Evolutionary conservation across 2,113 vertebrate species (phyloP), one percentile per base, ranked within the genome.

Genomic region (Alethe castanea): DNA sequence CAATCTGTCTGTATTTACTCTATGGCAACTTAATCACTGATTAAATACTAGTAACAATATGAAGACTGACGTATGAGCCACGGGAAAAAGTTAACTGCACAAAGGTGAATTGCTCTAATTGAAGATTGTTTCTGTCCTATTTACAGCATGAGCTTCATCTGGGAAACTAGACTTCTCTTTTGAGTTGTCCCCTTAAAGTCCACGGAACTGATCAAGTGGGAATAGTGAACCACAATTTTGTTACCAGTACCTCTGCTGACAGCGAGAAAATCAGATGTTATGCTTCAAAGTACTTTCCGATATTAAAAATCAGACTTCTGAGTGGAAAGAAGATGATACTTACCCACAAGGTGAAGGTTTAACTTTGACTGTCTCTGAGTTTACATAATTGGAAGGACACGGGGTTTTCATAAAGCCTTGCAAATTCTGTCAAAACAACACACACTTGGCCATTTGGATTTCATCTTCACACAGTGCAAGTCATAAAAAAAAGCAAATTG

Each of bases 1-100:
- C 83, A 92, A 50, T 92, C 90, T 95, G 86, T 83, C 73, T 64
- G 78, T 97, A 92, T 88, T 94, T 95, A 95, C 80, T 48, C 9
- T 88, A 36, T 82, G 72, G 87, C 96, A 95, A 87, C 77, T 91
- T 86, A 67, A 95, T 96, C 90, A 65, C 62, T 78, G 80, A 95
- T 86, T 94, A 94, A 90, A 85, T 88, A 94, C 57, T 20, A 35
- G 93, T 84, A 95, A 78, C 56, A 87, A 81, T 77, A 66, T 73
- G 59, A 92, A 95, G 76, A 64, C 36, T 96, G 93, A 86, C 79
- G 17, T 26, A 29, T 59, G 53, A 73, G 61, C 77, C 24, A 26
- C 12, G 9, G 86, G 87, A 90, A 60, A 70, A 88, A 60, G 92
- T 53, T 84, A 89, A 64, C 56, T 61, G 65, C n/a, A 44, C 89